Evolutionary conservation across 2,888 invertebrate genomes (phyloP).

Genomic region (Zonitis immaculata): DNA sequence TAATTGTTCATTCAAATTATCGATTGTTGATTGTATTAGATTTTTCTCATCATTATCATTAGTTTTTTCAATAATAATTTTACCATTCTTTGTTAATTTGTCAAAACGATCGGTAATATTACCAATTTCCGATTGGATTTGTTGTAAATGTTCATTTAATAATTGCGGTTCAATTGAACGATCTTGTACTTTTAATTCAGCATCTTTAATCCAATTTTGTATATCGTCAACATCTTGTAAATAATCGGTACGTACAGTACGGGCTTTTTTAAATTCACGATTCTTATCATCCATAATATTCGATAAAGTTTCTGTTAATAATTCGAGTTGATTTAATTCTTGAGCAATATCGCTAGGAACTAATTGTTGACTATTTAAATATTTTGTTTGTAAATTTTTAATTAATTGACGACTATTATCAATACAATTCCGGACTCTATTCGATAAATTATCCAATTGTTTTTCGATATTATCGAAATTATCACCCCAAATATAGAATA

Average conservation of each 20-base stretch:
- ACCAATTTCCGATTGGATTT: conserved; percentile 70
- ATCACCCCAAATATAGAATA: conserved; percentile 73
- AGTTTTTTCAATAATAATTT: conserved; percentile 73
- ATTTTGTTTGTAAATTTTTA: conserved; percentile 57
- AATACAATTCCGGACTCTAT: conserved; percentile 56
- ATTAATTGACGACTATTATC: conserved; percentile 57
- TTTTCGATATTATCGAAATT: conserved; percentile 61
- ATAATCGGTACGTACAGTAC: conserved; percentile 77
- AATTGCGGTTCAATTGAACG: conserved; percentile 71
- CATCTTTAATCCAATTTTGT: conserved; percentile 76
- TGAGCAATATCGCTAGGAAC: conserved; percentile 74
- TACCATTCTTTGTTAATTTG: conserved; percentile 71
- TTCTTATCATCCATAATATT: conserved; percentile 84
- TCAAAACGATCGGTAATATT: conserved; percentile 71
- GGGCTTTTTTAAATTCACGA: conserved; percentile 81
- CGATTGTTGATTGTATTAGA: conserved; percentile 69
- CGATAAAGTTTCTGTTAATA: conserved; percentile 72
- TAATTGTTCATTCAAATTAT: conserved; percentile 72
- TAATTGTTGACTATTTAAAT: conserved; percentile 58
- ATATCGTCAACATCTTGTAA: conserved; percentile 73
- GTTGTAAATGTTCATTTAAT: conserved; percentile 72
- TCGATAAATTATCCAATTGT: conserved; percentile 56
- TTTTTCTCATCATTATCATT: conserved; percentile 72
- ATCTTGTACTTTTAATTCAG: conserved; percentile 74
- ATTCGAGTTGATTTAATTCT: conserved; percentile 75